These are phyloP conservation scores for Montipora efflorescens DNA, from an alignment of 64 coral and sea anemone species.

Conservation along the genomic window DNA sequence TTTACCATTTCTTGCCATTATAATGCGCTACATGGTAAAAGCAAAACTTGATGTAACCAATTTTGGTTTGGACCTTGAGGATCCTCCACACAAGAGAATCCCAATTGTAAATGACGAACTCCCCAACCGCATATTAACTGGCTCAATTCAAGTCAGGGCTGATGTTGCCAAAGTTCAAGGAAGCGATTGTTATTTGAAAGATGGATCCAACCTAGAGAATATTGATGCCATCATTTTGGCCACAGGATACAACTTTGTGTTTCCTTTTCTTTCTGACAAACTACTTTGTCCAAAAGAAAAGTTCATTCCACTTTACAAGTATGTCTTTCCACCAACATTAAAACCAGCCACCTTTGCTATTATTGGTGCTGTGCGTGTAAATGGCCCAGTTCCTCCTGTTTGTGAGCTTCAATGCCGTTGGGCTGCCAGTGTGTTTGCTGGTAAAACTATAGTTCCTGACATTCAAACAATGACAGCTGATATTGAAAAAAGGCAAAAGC, in stretches of 20 bases:
- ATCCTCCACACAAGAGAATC: neutral
- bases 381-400: slow-evolving; percentile 41
- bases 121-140: slow-evolving; percentile 70
- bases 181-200: slow-evolving; percentile 41
- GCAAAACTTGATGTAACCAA: slow-evolving; percentile 14
- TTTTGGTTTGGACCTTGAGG: slow-evolving; percentile 66
- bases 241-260: slow-evolving; percentile 66
- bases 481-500: slow-evolving; percentile 42
- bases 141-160: slow-evolving; percentile 58
- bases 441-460: slow-evolving; percentile 45
- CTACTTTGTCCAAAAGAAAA: slow-evolving; percentile 44
- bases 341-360: slow-evolving; percentile 64
- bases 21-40: neutral
- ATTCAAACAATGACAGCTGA: slow-evolving; percentile 64
- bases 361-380: slow-evolving; percentile 52
- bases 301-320: slow-evolving; percentile 69
- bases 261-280: slow-evolving; percentile 58
- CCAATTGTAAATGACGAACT: slow-evolving; percentile 77
- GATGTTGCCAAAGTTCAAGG: slow-evolving; percentile 56
- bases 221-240: slow-evolving; percentile 83
- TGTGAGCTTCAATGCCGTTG: slow-evolving; percentile 70
- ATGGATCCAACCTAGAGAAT: slow-evolving; percentile 39
- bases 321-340: slow-evolving; percentile 59
- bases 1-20: neutral
- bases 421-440: slow-evolving; percentile 71